Base-by-base conservation (phyloP, 2,113 vertebrate species). In the Peromyscus maniculatus region DNA sequence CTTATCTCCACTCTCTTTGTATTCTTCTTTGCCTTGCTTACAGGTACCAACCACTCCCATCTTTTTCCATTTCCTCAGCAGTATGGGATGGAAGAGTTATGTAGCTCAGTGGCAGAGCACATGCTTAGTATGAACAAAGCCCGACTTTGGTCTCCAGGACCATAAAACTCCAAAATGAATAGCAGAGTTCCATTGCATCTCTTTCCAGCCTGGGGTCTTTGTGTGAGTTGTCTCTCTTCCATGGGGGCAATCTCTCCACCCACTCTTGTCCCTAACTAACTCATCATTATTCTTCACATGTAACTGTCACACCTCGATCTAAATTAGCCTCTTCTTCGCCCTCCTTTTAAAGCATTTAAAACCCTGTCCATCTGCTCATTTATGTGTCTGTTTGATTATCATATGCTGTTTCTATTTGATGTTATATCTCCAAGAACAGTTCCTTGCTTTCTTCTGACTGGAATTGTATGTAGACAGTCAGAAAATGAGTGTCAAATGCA, bases 341-440 rank as follows among this genome's bases (percentile, higher is more conserved):
- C 19, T 57, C 19, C 4, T 43, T 91, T 91, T 19, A 9, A 87
- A 87, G 5, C 26, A 46, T 33, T 43, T 39, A 21, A 1, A 49
- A 46, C 22, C 4, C 31, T 39, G 28, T 64, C 52, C 17, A 7
- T 71, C 67, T 88, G 66, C 66, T 88, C 17, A 24, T 24, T 31
- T 36, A 7, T 64, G 43, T 79, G 4, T 26, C 15, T 69, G 4
- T 75, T 28, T 36, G 57, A 80, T 88, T 49, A 57, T 33, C 57
- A 22, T 19, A 5, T 39, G 17, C 36, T 64, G 4, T 31, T 57
- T 90, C 36, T 28, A 28, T 62, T 64, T 19, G 69, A 33, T 22
- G 1, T 0, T 57, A 2, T 11, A 1, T 67, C 52, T 7, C 59
- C 4, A 4, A 31, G 39, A 67, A 49, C 16, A 26, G 3, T 24